Evolutionary conservation across 2,888 invertebrate genomes (phyloP), one percentile per base, ranked within the genome.

Genomic region (Sesamia inferens): DNA sequence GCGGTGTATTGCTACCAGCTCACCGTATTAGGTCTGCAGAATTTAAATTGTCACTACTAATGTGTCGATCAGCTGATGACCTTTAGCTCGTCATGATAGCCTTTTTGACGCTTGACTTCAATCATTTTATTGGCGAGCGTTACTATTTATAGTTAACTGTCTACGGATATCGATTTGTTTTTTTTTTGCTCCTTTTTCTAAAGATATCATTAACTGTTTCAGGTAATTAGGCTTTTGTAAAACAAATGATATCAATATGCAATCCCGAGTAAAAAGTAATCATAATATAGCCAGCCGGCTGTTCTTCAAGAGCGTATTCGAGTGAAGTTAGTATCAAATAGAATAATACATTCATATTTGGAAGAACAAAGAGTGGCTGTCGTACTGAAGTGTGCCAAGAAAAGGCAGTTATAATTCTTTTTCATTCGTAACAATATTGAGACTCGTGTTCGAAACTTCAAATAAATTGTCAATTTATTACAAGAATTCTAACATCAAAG

Each of bases 301-400:
- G 19, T 42, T 64, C 16, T 61, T 64, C 22, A 47, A 11, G 19
- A 48, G 54, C 19, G 19, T 42, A 47, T 42, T 48, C 16, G 8
- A 78, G 47, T 16, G 22, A 54, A 51, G 39, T 54, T n/a, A 11
- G 11, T 58, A 71, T 31, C 73, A 65, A 65, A 79, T 51, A 79
- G 48, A 72, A 73, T 79, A 73, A 73, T 79, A 62, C 22, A 65
- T 65, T 72, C 7, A 72, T 59, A 63, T 63, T 51, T 19, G 54
- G 57, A 42, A 78, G 31, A 78, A 70, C 78, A 68, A 67, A 61
- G 24, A 62, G 4, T n/a, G 39, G 11, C 11, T n/a, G 39, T n/a
- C 31, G 14, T 22, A 59, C 47, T 7, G 24, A 70, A 71, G 62
- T 31, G 55, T 19, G 42, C 55, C 31, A 62, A 57, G 39, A 71